phyloP scores from a whole-genome alignment of 2,888 invertebrate species.

The Gastracanthus pulcherrimus region DNA sequence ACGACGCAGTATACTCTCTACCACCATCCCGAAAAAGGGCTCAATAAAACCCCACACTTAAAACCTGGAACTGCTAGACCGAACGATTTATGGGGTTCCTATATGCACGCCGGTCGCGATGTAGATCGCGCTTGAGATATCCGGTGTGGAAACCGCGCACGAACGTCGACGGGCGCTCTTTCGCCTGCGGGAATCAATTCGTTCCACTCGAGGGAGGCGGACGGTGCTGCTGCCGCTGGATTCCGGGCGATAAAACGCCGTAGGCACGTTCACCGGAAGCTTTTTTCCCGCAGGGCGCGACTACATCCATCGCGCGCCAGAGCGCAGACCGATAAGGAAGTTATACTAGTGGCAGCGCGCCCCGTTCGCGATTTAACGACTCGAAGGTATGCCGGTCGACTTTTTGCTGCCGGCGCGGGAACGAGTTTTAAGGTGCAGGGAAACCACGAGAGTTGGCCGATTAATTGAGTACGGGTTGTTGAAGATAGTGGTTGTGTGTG shows the following conservation, averaged over 20 bases:
- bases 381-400: background rate
- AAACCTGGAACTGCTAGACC: too few species aligned
- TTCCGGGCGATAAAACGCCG: slow-evolving; percentile 18
- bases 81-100: slow-evolving; percentile 20
- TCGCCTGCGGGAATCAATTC: slow-evolving; percentile 33
- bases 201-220: slow-evolving; percentile 28
- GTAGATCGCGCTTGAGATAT: slow-evolving; percentile 19
- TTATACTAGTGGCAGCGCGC: slow-evolving; percentile 9
- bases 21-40: too few species aligned
- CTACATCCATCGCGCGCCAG: slow-evolving; percentile 22
- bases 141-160: background rate
- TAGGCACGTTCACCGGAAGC: slow-evolving; percentile 42
- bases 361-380: slow-evolving; percentile 42
- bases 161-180: background rate
- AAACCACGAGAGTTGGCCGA: background rate
- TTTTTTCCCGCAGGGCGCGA: background rate
- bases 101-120: background rate
- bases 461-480: background rate
- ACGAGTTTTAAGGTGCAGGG: background rate
- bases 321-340: slow-evolving; percentile 34
- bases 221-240: background rate
- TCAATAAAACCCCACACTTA: too few species aligned
- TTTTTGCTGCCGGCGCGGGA: background rate
- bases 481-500: too few species aligned
- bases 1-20: too few species aligned